phyloP scores from a whole-genome alignment of 2,113 vertebrate genomes.

The Procavia capensis region DNA sequence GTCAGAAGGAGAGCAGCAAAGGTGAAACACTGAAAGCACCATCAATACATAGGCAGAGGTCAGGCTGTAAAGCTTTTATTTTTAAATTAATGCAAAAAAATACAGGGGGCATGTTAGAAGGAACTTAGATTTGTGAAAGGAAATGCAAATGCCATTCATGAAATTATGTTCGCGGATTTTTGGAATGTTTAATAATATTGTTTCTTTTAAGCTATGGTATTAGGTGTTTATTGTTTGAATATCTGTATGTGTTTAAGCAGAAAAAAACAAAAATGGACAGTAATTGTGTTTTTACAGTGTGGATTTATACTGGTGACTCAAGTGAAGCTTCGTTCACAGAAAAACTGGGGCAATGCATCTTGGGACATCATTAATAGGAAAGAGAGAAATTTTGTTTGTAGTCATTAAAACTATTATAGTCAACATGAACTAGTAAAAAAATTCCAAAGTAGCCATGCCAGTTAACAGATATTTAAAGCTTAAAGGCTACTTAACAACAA shows the following conservation, averaged over 20 bases:
- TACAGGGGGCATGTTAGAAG: neutral
- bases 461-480: neutral
- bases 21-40: conserved; percentile 49
- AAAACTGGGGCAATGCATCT: neutral
- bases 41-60: neutral
- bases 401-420: neutral
- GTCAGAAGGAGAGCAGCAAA: conserved; percentile 36
- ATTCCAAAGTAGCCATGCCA: neutral
- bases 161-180: neutral
- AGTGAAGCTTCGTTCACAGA: neutral
- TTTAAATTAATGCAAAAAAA: conserved; percentile 58
- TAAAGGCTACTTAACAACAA: neutral
- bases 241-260: neutral
- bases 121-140: neutral
- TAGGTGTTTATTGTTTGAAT: neutral
- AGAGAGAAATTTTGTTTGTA: neutral
- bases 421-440: neutral
- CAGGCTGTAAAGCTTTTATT: conserved; percentile 34
- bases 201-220: neutral
- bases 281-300: conserved; percentile 39
- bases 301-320: neutral
- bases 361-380: conserved; percentile 13
- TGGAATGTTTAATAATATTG: neutral
- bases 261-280: neutral
- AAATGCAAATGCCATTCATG: conserved; percentile 23